Evolutionary conservation across 30 jellyfish, hydroid and myxozoan genomes (phyloP).

Genomic region (Mastigias papua): DNA sequence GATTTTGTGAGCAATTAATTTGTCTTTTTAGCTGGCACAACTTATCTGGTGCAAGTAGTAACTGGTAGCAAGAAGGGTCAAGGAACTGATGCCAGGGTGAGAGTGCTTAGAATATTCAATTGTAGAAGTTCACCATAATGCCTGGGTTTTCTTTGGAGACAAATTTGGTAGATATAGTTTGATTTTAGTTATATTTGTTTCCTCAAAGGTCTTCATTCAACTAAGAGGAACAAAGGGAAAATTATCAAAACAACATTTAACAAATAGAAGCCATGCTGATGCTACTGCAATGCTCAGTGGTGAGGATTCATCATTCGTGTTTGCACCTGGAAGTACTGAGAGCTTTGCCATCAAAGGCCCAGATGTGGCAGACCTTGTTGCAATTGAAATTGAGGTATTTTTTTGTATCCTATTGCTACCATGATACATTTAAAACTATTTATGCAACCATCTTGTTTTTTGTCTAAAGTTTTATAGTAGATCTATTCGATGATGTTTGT

Average conservation of each 20-base stretch:
- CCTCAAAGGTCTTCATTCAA: constrained; percentile 77
- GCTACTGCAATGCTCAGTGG: constrained; percentile 22
- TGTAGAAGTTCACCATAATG: neutral
- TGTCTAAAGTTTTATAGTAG: too few relatives aligned
- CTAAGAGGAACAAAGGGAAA: constrained; percentile 91
- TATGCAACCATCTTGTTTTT: too few relatives aligned
- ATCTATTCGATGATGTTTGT: too few relatives aligned
- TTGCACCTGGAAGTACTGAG: constrained; percentile 89
- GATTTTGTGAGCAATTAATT: neutral
- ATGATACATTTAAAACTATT: too few relatives aligned
- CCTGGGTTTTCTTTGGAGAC: neutral
- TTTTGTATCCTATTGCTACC: too few relatives aligned
- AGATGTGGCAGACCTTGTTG: constrained; percentile 86
- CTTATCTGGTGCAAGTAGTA: constrained; percentile 82
- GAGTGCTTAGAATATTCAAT: neutral
- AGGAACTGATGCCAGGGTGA: constrained; percentile 96
- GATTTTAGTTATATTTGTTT: neutral
- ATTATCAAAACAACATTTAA: constrained; percentile 72
- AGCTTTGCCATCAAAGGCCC: constrained; percentile 69
- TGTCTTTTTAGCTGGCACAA: constrained; percentile 70
- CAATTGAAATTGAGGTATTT: constrained; percentile 91
- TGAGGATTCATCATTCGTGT: constrained; percentile 62
- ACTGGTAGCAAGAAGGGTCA: constrained; percentile 89
- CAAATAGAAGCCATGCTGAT: constrained; percentile 72
- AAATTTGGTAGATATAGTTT: neutral